Evolutionary conservation across 2,113 vertebrate genomes (phyloP), one percentile per base, ranked within the genome.

Genomic region (Leucopsar rothschildi): DNA sequence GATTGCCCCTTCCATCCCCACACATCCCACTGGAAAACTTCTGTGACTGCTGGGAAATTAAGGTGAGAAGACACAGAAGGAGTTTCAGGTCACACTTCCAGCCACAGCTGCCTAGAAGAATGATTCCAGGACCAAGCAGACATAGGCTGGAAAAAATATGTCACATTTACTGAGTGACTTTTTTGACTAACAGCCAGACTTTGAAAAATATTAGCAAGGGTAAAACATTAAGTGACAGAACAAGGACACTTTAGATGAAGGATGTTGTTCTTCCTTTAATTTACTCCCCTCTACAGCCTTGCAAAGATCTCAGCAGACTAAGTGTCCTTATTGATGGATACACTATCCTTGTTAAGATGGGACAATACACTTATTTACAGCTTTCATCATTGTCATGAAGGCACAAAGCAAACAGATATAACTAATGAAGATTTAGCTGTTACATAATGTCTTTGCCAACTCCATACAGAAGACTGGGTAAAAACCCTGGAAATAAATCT

Each of bases 321-420:
- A 93, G 75, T 78, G 94, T 97, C 87, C 71, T 96, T 93, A 95
- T 86, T 97, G 94, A 96, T 95, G 94, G 90, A 97, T 96, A 96
- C 7, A 24, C 90, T 94, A 93, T 70, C 79, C 90, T 92, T 92
- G 92, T 96, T 96, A 94, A 83, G 93, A 93, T 49, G 82, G 85
- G 94, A 95, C 90, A 77, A 90, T 88, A 90, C 44, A 91, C 82
- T 95, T 96, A 96, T 96, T 96, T 96, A 94, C 88, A 86, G 85
- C 90, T 91, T 97, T 50, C 88, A 94, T 95, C 94, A 89, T 53
- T 97, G 95, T 93, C 95, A 93, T 4, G 4, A 73, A 68, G 60
- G 60, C 95, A 94, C 79, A 96, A 96, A 96, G 92, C 89, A 96
- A 96, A 96, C 89, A 73, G 91, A 93, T 64, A 91, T 73, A 90